Percentiles rank a stretch among this genome's conserved stretches.
Evolutionary conservation across 2,888 invertebrate genomes (phyloP).

Genomic region (Hyposoter dolosus): DNA sequence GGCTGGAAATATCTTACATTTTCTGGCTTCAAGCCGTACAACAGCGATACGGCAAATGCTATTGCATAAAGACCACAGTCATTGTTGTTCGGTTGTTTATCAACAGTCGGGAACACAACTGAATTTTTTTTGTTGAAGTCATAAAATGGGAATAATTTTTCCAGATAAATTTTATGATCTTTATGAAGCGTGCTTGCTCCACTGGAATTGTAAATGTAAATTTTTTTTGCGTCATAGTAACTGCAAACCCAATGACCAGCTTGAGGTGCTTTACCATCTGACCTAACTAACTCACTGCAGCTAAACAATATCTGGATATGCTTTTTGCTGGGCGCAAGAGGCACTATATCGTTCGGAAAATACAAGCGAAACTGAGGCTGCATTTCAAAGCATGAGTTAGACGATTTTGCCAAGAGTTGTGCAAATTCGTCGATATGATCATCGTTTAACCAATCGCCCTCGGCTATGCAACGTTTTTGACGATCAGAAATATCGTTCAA

Average conservation of each 20-base stretch:
- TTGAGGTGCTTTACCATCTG: background rate
- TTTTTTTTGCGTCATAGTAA: conserved; percentile 51
- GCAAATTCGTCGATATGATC: too few species aligned
- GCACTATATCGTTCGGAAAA: too few species aligned
- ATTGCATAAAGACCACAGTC: conserved; percentile 4
- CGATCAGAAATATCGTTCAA: too few species aligned
- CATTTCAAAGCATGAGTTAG: too few species aligned
- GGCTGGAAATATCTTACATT: conserved; percentile 19
- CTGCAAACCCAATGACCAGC: conserved; percentile 63
- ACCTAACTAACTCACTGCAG: conserved; percentile 12
- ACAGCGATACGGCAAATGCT: conserved; percentile 45
- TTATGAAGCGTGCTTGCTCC: conserved; percentile 25
- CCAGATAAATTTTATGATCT: conserved; percentile 52
- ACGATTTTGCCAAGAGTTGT: too few species aligned
- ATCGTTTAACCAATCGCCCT: too few species aligned
- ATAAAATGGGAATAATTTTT: conserved; percentile 58
- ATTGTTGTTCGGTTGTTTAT: conserved; percentile 36
- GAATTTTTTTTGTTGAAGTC: conserved; percentile 13
- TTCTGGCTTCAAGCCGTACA: conserved; percentile 40
- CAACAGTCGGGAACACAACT: conserved; percentile 54
- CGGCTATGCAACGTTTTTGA: too few species aligned
- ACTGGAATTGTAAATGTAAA: conserved; percentile 63
- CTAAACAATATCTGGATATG: conserved; percentile 68
- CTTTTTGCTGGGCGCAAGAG: too few species aligned
- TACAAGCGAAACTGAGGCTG: too few species aligned